Evolutionary conservation across 2,797 vertebrate species (phyloP), one percentile per base, ranked within the genome.

Genomic region (Esox lucius): DNA sequence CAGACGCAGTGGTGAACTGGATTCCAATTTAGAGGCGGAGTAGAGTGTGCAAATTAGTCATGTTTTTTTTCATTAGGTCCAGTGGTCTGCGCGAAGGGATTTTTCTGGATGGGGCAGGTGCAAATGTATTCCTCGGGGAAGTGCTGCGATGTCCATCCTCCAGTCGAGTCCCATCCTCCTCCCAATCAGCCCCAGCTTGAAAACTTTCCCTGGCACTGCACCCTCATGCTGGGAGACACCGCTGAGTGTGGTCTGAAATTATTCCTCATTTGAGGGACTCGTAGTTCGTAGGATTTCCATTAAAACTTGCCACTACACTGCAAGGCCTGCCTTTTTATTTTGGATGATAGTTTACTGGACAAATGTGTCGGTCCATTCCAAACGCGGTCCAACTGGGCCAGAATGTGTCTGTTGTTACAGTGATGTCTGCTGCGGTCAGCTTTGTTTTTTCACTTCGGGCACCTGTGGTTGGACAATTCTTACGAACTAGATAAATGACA

Each of bases 1-100:
- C 95, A 97, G 94, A 95, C 97, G 93, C 97, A 96, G 96, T 96
- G 95, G 97, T 96, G 96, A 97, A 96, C 94, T 95, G 91, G 91
- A 94, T 94, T 97, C 95, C 93, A 95, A 95, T 97, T 97, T 96
- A 95, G 94, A 94, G 70, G 94, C 92, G 90, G 95, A 90, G 88
- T 78, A 93, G 91, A 92, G 94, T 95, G 95, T 97, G 96, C 94
- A 98, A 98, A 99, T 99, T 97, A 98, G 94, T 94, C 94, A 92
- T 94, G 92, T 93, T 95, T 96, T 95, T 96, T 96, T 95, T 98
- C 98, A 98, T 99, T 93, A 97, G 96, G 95, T 94, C 94, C 93
- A 87, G 91, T 90, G 93, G 94, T 92, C 90, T 82, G 88, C 87
- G 90, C 90, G 87, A 90, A 88, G 83, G 49, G 92, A 84, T 90